phyloP scores from a whole-genome alignment of 2,113 vertebrate genomes.

The Tragelaphus buxtoni region DNA sequence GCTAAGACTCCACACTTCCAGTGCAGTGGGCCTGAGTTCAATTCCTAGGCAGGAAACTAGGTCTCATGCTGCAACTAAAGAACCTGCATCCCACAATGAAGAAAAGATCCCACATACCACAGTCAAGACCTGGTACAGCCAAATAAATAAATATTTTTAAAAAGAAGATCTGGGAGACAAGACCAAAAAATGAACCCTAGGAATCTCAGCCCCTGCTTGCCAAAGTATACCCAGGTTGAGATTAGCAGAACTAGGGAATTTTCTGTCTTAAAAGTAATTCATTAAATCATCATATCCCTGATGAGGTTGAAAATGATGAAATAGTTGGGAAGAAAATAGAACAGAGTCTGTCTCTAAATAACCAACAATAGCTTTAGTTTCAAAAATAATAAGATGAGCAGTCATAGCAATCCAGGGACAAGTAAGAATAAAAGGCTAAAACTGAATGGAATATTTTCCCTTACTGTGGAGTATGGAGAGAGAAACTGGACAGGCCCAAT shows the following conservation, averaged over 20 bases:
- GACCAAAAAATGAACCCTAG: neutral
- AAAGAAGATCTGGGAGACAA: neutral
- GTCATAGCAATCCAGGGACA: neutral
- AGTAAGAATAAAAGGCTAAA: constrained; percentile 11
- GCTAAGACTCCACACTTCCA: neutral
- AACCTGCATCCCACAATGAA: neutral
- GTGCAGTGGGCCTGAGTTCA: neutral
- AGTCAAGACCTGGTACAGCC: neutral
- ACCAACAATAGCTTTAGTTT: neutral
- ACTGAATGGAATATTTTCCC: neutral
- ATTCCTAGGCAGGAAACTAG: neutral
- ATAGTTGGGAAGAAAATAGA: neutral
- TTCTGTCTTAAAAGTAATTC: neutral
- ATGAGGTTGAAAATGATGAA: neutral
- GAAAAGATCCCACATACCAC: neutral
- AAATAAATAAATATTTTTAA: neutral
- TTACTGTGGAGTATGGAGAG: neutral
- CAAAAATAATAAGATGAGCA: neutral
- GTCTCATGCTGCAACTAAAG: neutral
- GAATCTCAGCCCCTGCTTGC: neutral
- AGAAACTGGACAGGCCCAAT: neutral
- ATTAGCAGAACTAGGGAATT: neutral
- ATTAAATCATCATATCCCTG: neutral
- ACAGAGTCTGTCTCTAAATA: neutral
- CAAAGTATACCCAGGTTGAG: neutral